Evolutionary conservation across 2,888 invertebrate species (phyloP).

Genomic region (Tenodera sinensis): DNA sequence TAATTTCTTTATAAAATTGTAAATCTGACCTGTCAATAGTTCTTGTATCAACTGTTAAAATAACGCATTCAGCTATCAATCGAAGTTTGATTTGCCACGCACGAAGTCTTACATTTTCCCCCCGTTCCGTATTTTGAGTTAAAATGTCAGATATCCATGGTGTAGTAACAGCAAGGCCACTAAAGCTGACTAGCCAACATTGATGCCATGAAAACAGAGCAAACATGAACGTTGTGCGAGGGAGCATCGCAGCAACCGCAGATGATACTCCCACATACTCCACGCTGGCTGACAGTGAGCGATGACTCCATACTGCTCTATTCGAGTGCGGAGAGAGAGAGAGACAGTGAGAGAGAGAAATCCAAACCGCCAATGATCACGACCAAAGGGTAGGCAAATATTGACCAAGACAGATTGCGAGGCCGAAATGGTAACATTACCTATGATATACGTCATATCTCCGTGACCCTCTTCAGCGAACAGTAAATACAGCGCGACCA

Average conservation of each 20-base stretch:
- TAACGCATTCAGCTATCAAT: too few species aligned
- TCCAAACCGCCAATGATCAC: background rate
- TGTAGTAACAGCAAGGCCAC: too few species aligned
- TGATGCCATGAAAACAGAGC: background rate
- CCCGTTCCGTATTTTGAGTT: too few species aligned
- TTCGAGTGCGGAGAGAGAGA: background rate
- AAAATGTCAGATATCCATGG: too few species aligned
- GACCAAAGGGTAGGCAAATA: background rate
- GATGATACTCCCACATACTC: background rate
- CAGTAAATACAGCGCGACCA: background rate
- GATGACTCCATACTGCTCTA: background rate
- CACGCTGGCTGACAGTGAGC: background rate
- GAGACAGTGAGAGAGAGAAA: background rate
- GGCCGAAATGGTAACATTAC: background rate
- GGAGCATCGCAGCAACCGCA: background rate
- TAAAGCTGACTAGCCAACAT: too few species aligned
- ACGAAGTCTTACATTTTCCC: too few species aligned
- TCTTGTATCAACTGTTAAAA: too few species aligned
- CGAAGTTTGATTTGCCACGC: too few species aligned
- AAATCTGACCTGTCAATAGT: too few species aligned
- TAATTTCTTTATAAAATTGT: too few species aligned
- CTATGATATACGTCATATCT: background rate
- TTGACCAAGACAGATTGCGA: background rate
- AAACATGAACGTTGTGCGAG: background rate
- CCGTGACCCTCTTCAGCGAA: background rate